Evolutionary conservation across 2,113 vertebrate genomes (phyloP).

Genomic region (Oxyruncus cristatus): DNA sequence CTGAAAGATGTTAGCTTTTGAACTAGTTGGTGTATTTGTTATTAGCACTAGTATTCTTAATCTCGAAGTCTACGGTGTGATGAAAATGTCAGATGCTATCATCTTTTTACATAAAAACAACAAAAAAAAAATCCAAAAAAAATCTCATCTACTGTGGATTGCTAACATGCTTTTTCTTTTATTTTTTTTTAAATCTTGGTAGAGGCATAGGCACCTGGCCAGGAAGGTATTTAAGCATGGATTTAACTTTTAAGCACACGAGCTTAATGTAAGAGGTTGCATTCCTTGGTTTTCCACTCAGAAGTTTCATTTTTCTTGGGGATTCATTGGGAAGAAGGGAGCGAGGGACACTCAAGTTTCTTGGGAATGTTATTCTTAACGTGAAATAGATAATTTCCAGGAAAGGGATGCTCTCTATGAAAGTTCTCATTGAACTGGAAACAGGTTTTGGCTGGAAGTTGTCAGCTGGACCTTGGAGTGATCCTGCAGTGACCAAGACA

Average conservation of each 20-base stretch:
- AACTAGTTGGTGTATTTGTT: slow-evolving; percentile 47
- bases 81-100: slow-evolving; percentile 36
- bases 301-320: not conserved
- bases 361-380: not conserved
- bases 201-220: slow-evolving; percentile 1
- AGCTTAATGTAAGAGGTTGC: not conserved
- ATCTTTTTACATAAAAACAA: slow-evolving; percentile 54
- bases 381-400: not conserved
- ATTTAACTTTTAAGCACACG: not conserved
- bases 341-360: not conserved
- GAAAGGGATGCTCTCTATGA: not conserved
- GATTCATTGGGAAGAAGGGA: not conserved
- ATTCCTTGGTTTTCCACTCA: not conserved
- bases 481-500: not conserved
- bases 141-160: slow-evolving; percentile 45
- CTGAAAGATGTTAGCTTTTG: slow-evolving; percentile 53
- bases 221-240: slow-evolving; percentile 24
- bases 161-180: slow-evolving; percentile 46
- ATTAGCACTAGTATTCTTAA: slow-evolving; percentile 47
- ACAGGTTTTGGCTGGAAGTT: not conserved
- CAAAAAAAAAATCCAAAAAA: not conserved
- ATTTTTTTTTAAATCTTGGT: not conserved
- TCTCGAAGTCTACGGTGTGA: slow-evolving; percentile 53
- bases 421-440: not conserved
- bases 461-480: not conserved